Evolutionary conservation across 2,797 vertebrate species (phyloP).

Genomic region (Psittacula derbiana): DNA sequence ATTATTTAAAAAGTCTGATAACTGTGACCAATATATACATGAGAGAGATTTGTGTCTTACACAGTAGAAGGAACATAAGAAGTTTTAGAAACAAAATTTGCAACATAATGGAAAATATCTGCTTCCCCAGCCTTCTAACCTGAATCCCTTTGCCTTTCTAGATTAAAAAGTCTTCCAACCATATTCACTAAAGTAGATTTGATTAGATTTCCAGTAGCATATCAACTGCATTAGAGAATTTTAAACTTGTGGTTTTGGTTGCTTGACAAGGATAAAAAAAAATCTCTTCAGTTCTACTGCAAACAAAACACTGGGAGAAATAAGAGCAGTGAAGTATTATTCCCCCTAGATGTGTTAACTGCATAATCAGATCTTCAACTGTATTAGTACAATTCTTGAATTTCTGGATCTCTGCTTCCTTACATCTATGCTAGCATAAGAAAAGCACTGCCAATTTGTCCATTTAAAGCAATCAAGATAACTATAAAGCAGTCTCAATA

Average conservation of each 20-base stretch:
- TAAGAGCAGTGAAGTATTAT: background rate
- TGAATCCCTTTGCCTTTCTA: background rate
- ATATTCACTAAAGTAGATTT: background rate
- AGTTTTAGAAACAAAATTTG: background rate
- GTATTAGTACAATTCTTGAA: slow-evolving; percentile 14
- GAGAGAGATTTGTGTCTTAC: background rate
- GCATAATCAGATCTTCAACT: slow-evolving; percentile 1
- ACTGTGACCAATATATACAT: background rate
- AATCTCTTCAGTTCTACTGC: background rate
- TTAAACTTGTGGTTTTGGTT: background rate
- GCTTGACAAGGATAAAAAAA: background rate
- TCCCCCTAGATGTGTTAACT: slow-evolving; percentile 26
- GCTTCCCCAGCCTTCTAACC: background rate
- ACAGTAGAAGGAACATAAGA: background rate
- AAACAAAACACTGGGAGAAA: background rate
- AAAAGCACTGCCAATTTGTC: slow-evolving; percentile 2
- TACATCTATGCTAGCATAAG: background rate
- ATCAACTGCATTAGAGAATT: background rate
- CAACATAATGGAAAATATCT: background rate
- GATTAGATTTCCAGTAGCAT: background rate
- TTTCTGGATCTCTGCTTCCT: background rate
- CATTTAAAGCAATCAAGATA: background rate
- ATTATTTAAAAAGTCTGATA: background rate
- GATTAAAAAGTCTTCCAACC: background rate
- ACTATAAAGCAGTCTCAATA: background rate